Base-by-base conservation (phyloP, 2,797 vertebrate species). In the Nasua narica region DNA sequence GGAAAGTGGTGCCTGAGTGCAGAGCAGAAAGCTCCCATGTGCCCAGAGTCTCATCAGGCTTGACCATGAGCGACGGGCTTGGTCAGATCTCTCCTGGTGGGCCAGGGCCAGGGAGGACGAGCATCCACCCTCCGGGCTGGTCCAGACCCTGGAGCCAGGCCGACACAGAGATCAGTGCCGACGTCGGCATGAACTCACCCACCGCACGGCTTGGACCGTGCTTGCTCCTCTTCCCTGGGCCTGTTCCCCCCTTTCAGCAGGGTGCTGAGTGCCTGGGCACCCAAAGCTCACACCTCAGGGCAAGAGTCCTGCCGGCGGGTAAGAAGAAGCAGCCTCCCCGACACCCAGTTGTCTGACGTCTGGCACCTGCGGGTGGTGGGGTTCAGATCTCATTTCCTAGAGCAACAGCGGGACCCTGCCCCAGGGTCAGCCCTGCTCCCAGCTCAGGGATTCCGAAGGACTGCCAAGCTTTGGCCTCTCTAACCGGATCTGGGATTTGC, bases 131-230 rank as follows among this genome's bases (percentile, higher is more conserved):
- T 19, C 83, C 16, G 10, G 82, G 19, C 27, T 62, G 19, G 1
- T 29, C 46, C 19, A n/a, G 52, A 74, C 32, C 29, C 40, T 18
- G 6, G n/a, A 58, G 52, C 35, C n/a, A 50, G 78, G n/a, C 40
- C 14, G 19, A 6, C 3, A n/a, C 1, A 0, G 74, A 10, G 15
- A 25, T 29, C 2, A 21, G 5, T 65, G 43, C 32, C 35, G 3
- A 48, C 3, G 50, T 62, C 13, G 0, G 37, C 5, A 3, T 69
- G 32, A 25, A 21, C 29, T 52, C 2, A 23, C 27, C 32, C 32
- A 9, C 18, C 3, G 4, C 15, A 32, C 1, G 7, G 29, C 29
- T 12, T 25, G 37, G 21, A 48, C 19, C 2, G 4, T 11, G 11
- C 70, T 29, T 9, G 29, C 35, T 32, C n/a, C 67, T 70, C 37